Percentiles rank a stretch among this genome's conserved stretches.
Conservation (phyloP, 2,888 invertebrate species). For the Ctena decussata region DNA sequence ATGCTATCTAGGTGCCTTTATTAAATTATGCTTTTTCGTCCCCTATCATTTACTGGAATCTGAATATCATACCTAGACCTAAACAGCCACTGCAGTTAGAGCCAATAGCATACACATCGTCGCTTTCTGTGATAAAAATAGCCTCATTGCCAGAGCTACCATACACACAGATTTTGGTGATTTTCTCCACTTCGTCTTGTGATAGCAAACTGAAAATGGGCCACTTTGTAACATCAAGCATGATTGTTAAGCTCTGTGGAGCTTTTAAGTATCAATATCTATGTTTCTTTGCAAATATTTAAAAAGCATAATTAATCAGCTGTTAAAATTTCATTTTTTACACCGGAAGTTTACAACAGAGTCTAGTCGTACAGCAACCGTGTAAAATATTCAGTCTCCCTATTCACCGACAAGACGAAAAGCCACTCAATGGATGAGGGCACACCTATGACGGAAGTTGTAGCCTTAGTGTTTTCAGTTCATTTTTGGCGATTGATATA, state of each 20-base stretch:
- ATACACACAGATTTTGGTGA: slow-evolving; percentile 89
- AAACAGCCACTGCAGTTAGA: slow-evolving; percentile 89
- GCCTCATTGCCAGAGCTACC: slow-evolving; percentile 90
- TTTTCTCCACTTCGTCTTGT: slow-evolving; percentile 87
- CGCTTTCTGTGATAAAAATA: slow-evolving; percentile 89
- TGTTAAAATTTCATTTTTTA: not conserved
- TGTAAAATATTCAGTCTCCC: too few relatives aligned
- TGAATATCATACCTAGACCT: slow-evolving; percentile 87
- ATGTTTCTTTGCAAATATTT: not conserved
- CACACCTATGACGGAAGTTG: too few relatives aligned
- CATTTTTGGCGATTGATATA: too few relatives aligned
- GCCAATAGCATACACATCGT: slow-evolving; percentile 89
- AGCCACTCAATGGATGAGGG: too few relatives aligned
- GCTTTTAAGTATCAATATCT: too few relatives aligned
- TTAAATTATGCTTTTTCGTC: too few relatives aligned
- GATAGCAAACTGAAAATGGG: slow-evolving; percentile 89
- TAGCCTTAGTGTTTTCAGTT: too few relatives aligned
- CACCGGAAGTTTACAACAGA: slow-evolving; percentile 25
- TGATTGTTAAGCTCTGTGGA: not conserved
- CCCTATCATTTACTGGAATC: too few relatives aligned
- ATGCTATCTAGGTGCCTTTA: too few relatives aligned
- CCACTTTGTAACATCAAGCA: slow-evolving; percentile 88
- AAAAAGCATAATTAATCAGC: not conserved
- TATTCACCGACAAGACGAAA: too few relatives aligned
- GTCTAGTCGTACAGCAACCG: too few relatives aligned